Evolutionary conservation across 2,797 vertebrate genomes (phyloP), one percentile per base, ranked within the genome.

Genomic region (Acipenser oxyrinchus): DNA sequence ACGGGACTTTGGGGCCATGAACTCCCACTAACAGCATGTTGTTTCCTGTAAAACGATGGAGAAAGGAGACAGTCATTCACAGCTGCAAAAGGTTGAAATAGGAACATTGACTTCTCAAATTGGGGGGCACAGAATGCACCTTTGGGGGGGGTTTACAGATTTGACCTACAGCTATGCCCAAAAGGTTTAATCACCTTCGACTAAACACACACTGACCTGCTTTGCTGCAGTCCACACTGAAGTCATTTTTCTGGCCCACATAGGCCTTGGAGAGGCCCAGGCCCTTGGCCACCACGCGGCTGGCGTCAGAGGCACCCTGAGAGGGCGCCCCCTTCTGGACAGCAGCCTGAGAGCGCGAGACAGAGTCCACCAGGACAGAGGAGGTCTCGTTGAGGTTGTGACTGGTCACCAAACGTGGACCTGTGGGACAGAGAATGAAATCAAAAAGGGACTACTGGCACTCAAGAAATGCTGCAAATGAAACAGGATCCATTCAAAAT

Each of bases 171-270:
- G 37, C 37, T 37, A 37, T 4, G 37, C 37, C 37, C 37, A 37
- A 37, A 37, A 37, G 37, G 37, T 37, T 37, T 37, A 37, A 37
- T 37, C 23, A 4, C 23, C 23, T 37, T 37, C 18, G 2, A 2
- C 23, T 37, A 4, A 2, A 37, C 23, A 2, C 18, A 37, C 37
- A 37, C 37, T 5, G 37, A 93, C 95, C 95, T 83, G 94, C 93
- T 94, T 94, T 95, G 86, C 94, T 96, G 83, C 95, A 96, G 83
- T 96, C 94, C 0, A 97, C 92, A 0, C 86, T 95, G 85, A 97
- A 96, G 75, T 81, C 92, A 81, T 95, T 96, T 74, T 96, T 96
- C 83, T 96, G 94, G 23, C 92, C 93, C 8, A 88, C 71, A 6
- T 89, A 94, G 71, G 87, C 95, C 76, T 95, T 96, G 78, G 77